These are phyloP conservation scores for Condylura cristata DNA, from an alignment of 2,113 vertebrate species.

Conservation along the genomic window DNA sequence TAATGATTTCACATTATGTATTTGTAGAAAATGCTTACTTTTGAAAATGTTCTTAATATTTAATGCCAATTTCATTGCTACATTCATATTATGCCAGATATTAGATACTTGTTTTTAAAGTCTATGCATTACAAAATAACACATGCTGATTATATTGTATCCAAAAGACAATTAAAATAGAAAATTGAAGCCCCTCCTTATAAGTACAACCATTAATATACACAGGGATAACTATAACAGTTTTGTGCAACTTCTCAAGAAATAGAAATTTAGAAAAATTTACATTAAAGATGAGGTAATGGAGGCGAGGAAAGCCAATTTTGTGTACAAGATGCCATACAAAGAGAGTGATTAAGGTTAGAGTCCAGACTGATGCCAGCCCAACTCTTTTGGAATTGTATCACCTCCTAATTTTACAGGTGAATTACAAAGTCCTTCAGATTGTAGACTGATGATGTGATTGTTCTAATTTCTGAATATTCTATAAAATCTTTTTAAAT, in stretches of 20 bases:
- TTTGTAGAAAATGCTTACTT: constrained; percentile 11
- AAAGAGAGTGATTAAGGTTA: background rate
- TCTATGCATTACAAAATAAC: constrained; percentile 12
- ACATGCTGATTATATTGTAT: background rate
- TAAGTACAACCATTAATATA: background rate
- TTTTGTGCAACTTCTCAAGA: background rate
- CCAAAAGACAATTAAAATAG: background rate
- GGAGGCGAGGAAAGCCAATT: background rate
- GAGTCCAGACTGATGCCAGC: background rate
- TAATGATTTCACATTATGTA: background rate
- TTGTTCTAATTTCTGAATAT: background rate
- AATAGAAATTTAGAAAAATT: background rate
- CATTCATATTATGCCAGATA: background rate
- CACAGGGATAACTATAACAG: background rate
- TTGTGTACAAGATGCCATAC: background rate
- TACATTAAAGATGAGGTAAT: background rate
- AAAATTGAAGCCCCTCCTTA: background rate
- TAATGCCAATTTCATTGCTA: background rate
- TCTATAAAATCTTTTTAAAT: background rate
- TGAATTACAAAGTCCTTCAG: background rate
- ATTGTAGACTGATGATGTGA: background rate
- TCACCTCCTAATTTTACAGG: background rate
- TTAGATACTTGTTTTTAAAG: constrained; percentile 39
- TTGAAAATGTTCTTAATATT: background rate
- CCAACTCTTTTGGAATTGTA: background rate